Base-by-base conservation (phyloP, 2,888 invertebrate species). In the Conomelus anceps region DNA sequence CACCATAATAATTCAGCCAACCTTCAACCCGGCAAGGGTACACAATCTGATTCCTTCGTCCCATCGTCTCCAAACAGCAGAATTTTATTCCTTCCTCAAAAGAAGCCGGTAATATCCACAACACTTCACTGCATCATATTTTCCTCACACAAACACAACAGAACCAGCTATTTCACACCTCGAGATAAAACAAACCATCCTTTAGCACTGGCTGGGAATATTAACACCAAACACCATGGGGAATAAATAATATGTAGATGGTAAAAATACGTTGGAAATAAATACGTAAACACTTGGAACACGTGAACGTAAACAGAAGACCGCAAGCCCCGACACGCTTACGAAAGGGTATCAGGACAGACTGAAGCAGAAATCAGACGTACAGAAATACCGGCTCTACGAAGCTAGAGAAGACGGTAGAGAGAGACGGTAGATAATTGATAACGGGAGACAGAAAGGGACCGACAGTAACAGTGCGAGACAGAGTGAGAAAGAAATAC, bases 21-120 rank as follows among this genome's bases (percentile, higher is more conserved):
- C 95, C 95, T 92, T 95, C 95, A 86, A 95, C 94, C 89, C 95
- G 93, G 91, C 94, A 94, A 17, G 95, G 95, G 92, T 94, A 95
- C 90, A 94, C 94, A 92, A 94, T 92, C 89, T 92, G 92, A 89
- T 92, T 94, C 89, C 90, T 89, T 88, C 91, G 86, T 13, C 90
- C 91, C 91, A 91, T 91, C 4, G 4, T 63, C 63, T 63, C n/a
- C 63, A 63, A 63, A n/a, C 63, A 63, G 63, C 63, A n/a, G 63
- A 63, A n/a, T n/a, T n/a, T n/a, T n/a, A n/a, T n/a, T 9, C n/a
- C 63, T 7, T 63, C 63, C n/a, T n/a, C n/a, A 13, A n/a, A n/a
- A n/a, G n/a, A 63, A 63, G n/a, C n/a, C n/a, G 63, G 63, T n/a
- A 63, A 17, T 34, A 34, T 17, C 13, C n/a, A 63, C 63, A 7